Percentiles rank a stretch among this genome's conserved stretches.
phyloP scores from a whole-genome alignment of 2,888 invertebrate genomes.

The Candidula unifasciata region DNA sequence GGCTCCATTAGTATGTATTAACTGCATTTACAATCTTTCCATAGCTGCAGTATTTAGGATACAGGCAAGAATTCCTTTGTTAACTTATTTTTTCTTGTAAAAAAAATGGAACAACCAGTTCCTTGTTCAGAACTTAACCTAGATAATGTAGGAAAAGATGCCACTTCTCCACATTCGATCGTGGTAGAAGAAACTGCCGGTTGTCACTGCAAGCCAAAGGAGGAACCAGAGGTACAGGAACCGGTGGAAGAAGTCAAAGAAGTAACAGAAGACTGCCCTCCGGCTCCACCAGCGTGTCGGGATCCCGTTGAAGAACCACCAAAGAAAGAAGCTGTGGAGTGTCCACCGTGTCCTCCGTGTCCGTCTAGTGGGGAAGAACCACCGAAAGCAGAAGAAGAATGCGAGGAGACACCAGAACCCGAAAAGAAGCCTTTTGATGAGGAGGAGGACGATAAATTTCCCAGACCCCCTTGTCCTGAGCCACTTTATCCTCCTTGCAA shows the following conservation, averaged over 20 bases:
- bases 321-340: neutral
- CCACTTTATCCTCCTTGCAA: slow-evolving; percentile 35
- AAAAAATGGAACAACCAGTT: slow-evolving; percentile 16
- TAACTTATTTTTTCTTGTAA: neutral
- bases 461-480: slow-evolving; percentile 28
- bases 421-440: neutral
- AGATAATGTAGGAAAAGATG: neutral
- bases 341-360: neutral
- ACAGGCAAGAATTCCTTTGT: neutral
- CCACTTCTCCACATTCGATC: neutral
- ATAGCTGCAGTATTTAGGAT: neutral
- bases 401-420: no score
- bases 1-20: neutral
- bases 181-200: slow-evolving; percentile 7
- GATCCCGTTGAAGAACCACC: neutral
- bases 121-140: neutral
- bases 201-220: neutral
- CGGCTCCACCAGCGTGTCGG: neutral
- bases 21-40: neutral
- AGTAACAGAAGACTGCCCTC: neutral
- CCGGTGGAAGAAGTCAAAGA: neutral
- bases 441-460: neutral
- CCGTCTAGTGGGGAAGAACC: neutral
- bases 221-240: neutral
- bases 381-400: no score